Base-by-base conservation (phyloP, 2,888 invertebrate genomes). In the Frankliniella fusca region DNA sequence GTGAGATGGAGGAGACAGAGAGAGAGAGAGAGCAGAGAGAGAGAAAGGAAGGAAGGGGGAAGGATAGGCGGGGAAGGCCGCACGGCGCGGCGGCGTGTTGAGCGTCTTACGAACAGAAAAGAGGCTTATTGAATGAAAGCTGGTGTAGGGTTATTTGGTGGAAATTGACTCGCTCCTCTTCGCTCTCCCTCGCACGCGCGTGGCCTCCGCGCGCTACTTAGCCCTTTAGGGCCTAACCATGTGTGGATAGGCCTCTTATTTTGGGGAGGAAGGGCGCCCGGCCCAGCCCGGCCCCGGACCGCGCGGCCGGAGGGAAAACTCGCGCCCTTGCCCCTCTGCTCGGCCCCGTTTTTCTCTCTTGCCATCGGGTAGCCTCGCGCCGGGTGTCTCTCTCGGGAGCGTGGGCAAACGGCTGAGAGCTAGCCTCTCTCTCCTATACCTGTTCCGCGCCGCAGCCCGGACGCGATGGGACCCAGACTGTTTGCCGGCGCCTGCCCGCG, bases 81-180 rank as follows among this genome's bases (percentile, higher is more conserved):
- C n/a, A n/a, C 54, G 54, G 54, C 54, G 54, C 54, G 54, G 15
- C 18, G 15, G 54, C 54, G 38, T 54, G 54, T 15, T 54, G 54
- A 54, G 54, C 54, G 54, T 27, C 70, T 76, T 76, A 76, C 70
- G 70, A 76, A 76, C 70, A 76, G 70, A 76, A 76, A 76, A 76
- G 70, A 76, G 70, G 70, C 70, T 76, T 76, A 76, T 76, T 76
- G 70, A 76, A 76, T 76, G 70, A 76, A 76, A 76, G 70, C 70
- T 27, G 70, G 70, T 76, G 70, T 76, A 76, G 70, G 70, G 70
- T 76, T 76, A 76, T 76, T 76, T 76, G 70, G 70, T 76, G 70
- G 70, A 76, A 76, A 76, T 76, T 76, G 70, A 76, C 70, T 76
- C 70, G n/a, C 61, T 61, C 61, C 61, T 38, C 38, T 38, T 38